phyloP scores from a whole-genome alignment of 2,797 vertebrate species.

The Lateolabrax maculatus region DNA sequence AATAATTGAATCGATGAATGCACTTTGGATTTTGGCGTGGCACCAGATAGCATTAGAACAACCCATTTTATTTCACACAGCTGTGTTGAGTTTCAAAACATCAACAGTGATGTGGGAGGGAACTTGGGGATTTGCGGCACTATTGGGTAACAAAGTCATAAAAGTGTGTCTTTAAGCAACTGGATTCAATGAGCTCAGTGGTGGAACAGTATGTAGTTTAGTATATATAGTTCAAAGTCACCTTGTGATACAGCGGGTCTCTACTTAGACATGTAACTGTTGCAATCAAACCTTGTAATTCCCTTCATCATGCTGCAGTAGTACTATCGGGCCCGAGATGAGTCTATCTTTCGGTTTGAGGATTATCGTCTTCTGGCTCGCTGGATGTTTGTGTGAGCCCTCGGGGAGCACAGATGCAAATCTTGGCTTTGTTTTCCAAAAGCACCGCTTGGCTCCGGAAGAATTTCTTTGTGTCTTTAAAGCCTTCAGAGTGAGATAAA shows the following conservation, averaged over 20 bases:
- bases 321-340: conserved; percentile 12
- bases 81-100: conserved; percentile 16
- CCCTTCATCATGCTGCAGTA: conserved; percentile 6
- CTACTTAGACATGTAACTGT: background rate
- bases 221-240: background rate
- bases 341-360: conserved; percentile 16
- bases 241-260: conserved; percentile 6
- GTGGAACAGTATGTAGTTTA: background rate
- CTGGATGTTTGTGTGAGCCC: conserved; percentile 52
- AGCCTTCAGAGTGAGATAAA: conserved; percentile 51
- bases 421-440: conserved; percentile 60
- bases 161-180: background rate
- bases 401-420: conserved; percentile 58
- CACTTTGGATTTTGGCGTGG: background rate
- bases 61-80: too few relatives aligned
- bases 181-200: background rate
- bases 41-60: background rate
- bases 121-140: background rate
- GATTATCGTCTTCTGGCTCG: conserved; percentile 50
- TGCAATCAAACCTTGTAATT: conserved; percentile 1
- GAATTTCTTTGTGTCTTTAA: conserved; percentile 50
- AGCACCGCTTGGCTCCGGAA: conserved; percentile 21
- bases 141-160: background rate
- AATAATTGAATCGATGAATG: background rate
- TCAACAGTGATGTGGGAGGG: background rate